These are phyloP conservation scores for Forpus xanthops DNA, from an alignment of 2,797 vertebrate genomes.

Conservation along the genomic window DNA sequence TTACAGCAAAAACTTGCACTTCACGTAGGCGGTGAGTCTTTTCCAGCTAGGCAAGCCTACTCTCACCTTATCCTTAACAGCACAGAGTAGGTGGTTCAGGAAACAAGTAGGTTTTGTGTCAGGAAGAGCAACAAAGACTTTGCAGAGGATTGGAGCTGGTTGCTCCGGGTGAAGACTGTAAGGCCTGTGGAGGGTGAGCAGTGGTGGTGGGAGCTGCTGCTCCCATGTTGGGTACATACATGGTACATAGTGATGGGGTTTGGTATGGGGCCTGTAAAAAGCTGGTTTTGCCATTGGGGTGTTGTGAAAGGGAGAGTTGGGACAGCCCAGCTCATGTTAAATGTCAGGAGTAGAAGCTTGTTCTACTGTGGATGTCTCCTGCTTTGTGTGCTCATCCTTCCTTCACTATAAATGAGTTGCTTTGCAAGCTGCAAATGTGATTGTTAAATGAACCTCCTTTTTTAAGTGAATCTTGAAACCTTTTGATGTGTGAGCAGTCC, in stretches of 20 bases:
- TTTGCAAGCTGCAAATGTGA: neutral
- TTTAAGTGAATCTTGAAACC: neutral
- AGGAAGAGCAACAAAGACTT: neutral
- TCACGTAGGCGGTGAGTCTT: neutral
- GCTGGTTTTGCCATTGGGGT: neutral
- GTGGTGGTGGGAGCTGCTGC: neutral
- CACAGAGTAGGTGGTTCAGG: neutral
- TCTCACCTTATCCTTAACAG: neutral
- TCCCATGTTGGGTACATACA: rapidly evolving
- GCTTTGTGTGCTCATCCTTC: neutral
- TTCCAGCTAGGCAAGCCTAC: neutral
- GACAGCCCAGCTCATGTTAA: neutral
- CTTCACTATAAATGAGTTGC: neutral
- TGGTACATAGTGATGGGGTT: rapidly evolving
- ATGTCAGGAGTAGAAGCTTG: neutral
- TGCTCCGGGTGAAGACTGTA: neutral
- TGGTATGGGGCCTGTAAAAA: neutral
- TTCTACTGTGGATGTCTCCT: neutral
- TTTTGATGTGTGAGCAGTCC: neutral
- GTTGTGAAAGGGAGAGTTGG: neutral
- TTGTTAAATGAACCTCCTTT: neutral
- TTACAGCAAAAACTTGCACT: neutral
- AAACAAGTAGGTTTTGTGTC: neutral
- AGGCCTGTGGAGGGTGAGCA: neutral
- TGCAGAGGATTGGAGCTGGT: neutral